Conservation (phyloP, 1,140 invertebrate genomes). For the Lasaia peninsularis region DNA sequence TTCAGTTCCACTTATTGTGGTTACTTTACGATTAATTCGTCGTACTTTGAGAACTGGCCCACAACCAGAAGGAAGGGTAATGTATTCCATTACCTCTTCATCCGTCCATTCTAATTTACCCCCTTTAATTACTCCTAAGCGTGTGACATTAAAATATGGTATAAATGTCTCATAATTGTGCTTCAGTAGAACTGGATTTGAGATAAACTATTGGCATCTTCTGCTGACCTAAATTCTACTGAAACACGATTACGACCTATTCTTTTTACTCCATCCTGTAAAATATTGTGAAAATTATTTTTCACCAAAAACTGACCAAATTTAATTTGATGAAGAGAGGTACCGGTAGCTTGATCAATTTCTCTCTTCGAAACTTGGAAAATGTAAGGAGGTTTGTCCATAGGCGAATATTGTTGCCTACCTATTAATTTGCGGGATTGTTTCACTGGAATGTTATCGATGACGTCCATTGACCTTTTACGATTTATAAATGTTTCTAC, state of each 20-base stretch:
- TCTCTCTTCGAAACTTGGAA: background rate
- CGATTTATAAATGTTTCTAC: background rate
- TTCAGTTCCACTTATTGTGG: background rate
- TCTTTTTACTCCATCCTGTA: background rate
- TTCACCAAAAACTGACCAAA: background rate
- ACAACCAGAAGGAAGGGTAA: background rate
- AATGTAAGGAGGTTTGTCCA: background rate
- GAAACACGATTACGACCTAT: background rate
- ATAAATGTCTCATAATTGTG: background rate
- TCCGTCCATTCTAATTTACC: background rate
- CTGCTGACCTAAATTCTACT: background rate
- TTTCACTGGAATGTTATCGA: background rate
- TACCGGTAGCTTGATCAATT: background rate
- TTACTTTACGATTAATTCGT: background rate
- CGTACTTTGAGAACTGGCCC: background rate
- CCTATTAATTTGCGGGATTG: background rate
- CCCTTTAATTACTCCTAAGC: background rate
- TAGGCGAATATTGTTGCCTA: background rate
- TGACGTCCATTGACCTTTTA: background rate
- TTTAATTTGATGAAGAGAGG: background rate
- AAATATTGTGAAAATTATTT: background rate
- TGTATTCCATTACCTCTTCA: background rate
- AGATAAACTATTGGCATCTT: background rate
- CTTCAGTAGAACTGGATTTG: background rate
- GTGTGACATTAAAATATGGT: background rate